These are phyloP conservation scores for Phymorhynchus buccinoides DNA, from an alignment of 1,140 invertebrate genomes.

Conservation along the genomic window DNA sequence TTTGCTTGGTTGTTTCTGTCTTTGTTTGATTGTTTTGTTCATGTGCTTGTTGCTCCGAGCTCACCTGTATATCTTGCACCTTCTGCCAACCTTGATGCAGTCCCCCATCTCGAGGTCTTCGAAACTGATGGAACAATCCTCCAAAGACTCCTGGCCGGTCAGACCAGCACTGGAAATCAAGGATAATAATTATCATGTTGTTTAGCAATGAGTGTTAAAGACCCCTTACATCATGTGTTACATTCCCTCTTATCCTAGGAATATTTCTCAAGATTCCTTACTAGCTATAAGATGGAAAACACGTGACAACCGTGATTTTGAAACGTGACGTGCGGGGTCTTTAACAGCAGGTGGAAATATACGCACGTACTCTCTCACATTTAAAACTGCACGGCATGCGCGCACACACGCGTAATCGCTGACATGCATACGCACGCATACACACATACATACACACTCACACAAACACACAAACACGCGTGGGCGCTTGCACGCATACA, in stretches of 20 bases:
- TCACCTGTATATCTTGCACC: slow-evolving; percentile 71
- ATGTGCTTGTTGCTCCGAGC: neutral
- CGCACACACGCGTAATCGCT: too few relatives aligned
- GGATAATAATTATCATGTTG: too few relatives aligned
- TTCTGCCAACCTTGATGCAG: slow-evolving; percentile 63
- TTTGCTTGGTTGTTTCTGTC: neutral
- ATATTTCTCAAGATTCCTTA: too few relatives aligned
- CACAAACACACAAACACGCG: neutral
- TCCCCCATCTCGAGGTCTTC: slow-evolving; percentile 70
- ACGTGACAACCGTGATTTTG: too few relatives aligned
- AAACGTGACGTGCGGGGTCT: too few relatives aligned
- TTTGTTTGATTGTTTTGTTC: too few relatives aligned
- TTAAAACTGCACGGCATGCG: too few relatives aligned
- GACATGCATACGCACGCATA: neutral
- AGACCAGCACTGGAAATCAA: slow-evolving; percentile 37
- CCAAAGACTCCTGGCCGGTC: slow-evolving; percentile 48
- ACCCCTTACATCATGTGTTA: too few relatives aligned
- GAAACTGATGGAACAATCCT: slow-evolving; percentile 72
- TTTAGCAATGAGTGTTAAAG: neutral
- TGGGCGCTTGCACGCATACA: neutral
- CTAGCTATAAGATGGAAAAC: too few relatives aligned
- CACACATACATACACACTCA: neutral
- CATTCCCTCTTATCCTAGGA: too few relatives aligned
- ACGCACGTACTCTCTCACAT: neutral
- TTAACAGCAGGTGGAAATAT: neutral